Base-by-base conservation (phyloP, 2,888 invertebrate genomes). In the Graphium colonna region DNA sequence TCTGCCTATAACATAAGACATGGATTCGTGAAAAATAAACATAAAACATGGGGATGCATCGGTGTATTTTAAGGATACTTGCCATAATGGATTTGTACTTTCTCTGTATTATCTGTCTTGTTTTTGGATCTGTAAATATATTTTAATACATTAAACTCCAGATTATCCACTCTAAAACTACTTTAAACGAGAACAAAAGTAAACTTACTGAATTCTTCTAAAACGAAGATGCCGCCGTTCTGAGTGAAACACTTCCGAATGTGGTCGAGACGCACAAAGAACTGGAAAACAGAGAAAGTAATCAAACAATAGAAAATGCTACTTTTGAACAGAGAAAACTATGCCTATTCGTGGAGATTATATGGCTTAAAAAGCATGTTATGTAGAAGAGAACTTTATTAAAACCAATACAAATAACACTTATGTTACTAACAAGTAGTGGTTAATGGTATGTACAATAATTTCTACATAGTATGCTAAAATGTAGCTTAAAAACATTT, bases 191-290 rank as follows among this genome's bases (percentile, higher is more conserved):
- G 2, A 21, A 21, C 2, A 5, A 21, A 21, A 5, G 5, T 21
- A 21, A 21, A 96, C 98, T 97, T 93, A 99, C 99, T 99, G 91
- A 96, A 99, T 94, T 99, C 99, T 92, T 99, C 99, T 86, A 99
- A 93, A 79, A 99, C 96, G 92, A 99, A 99, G 88, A 99, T 96
- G 84, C 98, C 98, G 82, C 98, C 99, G 88, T 98, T 98, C 90
- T 97, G 98, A 58, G 99, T 98, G 92, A 98, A 99, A 92, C 99
- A 99, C 91, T 99, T 99, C 90, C 98, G 95, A 90, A 99, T 99
- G 91, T 98, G 98, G 91, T 97, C 96, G 91, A 99, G 94, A 82
- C 98, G 95, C 86, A 99, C 98, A 93, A 99, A 99, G 92, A 98
- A 99, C 98, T 99, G 95, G 73, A 97, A 96, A 78, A 90, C 61